Evolutionary conservation across 2,888 invertebrate genomes (phyloP), one percentile per base, ranked within the genome.

Genomic region (Apamea crenata): DNA sequence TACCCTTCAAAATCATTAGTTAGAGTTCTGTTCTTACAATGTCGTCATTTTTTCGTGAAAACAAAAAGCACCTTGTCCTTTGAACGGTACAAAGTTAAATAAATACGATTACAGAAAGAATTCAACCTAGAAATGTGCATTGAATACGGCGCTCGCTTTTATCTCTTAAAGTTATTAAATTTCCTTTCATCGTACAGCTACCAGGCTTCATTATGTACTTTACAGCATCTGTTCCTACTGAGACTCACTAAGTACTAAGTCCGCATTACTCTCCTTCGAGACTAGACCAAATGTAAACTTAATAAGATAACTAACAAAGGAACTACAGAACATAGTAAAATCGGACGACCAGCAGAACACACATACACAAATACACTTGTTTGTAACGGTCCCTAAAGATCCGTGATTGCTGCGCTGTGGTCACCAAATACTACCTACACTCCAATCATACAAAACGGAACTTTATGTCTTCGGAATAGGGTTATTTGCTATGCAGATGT

Each of bases 321-420:
- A 81, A 78, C 78, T 69, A 78, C 61, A 65, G 53, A 76, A 73
- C 69, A 84, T 50, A 78, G 71, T 87, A 86, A 83, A 84, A 87
- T 79, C 77, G 65, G 65, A 87, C 83, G 76, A 81, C 85, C 87
- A 73, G 80, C 79, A 77, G 71, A 72, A 85, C 81, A 82, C 84
- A 88, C 83, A 89, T 83, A 87, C 85, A 88, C 85, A 90, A 88
- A 89, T 84, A 88, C 84, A 87, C 88, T 92, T 93, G 92, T 93
- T 93, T 93, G 91, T 91, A 89, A 89, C 90, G 85, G 72, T 90
- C 93, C 92, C 92, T 89, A 89, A 92, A 92, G 92, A 92, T 89
- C 90, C 81, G 90, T 92, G 92, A 93, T 93, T 93, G 91, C 91
- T 90, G 87, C 84, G 89, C 88, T 89, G 80, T 80, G 81, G 84